Evolutionary conservation across 2,888 invertebrate species (phyloP), one percentile per base, ranked within the genome.

Genomic region (Pyrrhia umbra): DNA sequence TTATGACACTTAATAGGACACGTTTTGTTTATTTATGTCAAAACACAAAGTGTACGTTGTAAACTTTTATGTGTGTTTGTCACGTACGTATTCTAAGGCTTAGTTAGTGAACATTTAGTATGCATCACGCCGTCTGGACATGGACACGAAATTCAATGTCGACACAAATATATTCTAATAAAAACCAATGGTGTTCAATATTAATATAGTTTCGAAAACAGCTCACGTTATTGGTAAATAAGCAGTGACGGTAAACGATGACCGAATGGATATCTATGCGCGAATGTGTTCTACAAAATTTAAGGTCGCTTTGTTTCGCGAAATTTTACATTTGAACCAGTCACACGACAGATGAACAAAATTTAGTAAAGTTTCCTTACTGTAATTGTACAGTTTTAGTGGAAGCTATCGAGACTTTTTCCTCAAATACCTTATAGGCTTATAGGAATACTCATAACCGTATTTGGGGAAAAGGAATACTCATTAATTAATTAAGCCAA

Each of bases 61-160:
- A 27, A 27, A 27, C 27, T 46, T n/a, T n/a, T 34, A 37, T 37
- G 34, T 15, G 39, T 54, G 54, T 49, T 56, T 50, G 65, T 78
- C 65, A 75, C 64, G 68, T 65, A n/a, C 49, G 15, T 27, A 21
- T n/a, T 45, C 21, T 61, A 56, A 30, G 58, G 47, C 6, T 59
- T 51, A 49, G 30, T 50, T 52, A 50, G 30, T 50, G 10, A 1
- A 23, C 15, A 23, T 16, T 78, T 64, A n/a, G 68, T 68, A 79
- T 79, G 75, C 79, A 78, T 64, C 52, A 43, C 67, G 46, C 6
- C 25, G n/a, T 25, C 0, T 57, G 46, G 27, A 49, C 66, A 50
- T 68, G 65, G 56, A 75, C 80, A 80, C 67, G 58, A 76, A 76
- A 76, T 73, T 68, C 81, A 70, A 76, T 78, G 79, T 80, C 79